A percentile compares a stretch with the other conserved stretches of the same genome.
Conservation (phyloP, 1,140 invertebrate species). For the Scaptodrosophila lebanonensis region DNA sequence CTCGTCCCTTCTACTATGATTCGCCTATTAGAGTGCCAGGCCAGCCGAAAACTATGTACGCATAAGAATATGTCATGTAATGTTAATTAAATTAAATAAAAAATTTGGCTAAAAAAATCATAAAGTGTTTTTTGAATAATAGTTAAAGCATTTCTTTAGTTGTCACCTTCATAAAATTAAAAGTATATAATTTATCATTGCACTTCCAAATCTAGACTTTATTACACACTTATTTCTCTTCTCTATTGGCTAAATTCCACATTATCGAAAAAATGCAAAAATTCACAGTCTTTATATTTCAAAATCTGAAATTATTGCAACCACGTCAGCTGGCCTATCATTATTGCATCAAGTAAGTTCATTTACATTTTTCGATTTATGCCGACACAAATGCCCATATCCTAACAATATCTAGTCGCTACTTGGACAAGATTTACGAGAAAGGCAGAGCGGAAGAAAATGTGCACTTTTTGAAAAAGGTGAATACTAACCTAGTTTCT, state of each 20-base stretch:
- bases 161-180: too few relatives aligned
- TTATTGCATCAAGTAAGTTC: constrained; percentile 14
- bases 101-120: not conserved
- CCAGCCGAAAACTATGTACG: constrained; percentile 46
- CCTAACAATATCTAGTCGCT: not conserved
- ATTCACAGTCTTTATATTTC: not conserved
- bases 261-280: too few relatives aligned
- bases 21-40: constrained; percentile 26
- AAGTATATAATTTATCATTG: too few relatives aligned
- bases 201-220: too few relatives aligned
- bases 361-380: not conserved
- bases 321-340: constrained; percentile 1
- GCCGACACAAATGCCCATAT: not conserved
- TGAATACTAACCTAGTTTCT: not conserved
- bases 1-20: constrained; percentile 42
- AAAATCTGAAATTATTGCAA: constrained; percentile 3
- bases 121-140: too few relatives aligned
- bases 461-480: not conserved
- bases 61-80: constrained; percentile 15
- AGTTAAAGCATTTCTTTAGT: too few relatives aligned
- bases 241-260: too few relatives aligned
- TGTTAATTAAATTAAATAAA: constrained; percentile 1
- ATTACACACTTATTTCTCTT: too few relatives aligned
- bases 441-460: not conserved
- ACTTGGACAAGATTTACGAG: constrained; percentile 5